These are phyloP conservation scores for Acipenser oxyrinchus DNA, from an alignment of 2,797 vertebrate species.

Conservation along the genomic window DNA sequence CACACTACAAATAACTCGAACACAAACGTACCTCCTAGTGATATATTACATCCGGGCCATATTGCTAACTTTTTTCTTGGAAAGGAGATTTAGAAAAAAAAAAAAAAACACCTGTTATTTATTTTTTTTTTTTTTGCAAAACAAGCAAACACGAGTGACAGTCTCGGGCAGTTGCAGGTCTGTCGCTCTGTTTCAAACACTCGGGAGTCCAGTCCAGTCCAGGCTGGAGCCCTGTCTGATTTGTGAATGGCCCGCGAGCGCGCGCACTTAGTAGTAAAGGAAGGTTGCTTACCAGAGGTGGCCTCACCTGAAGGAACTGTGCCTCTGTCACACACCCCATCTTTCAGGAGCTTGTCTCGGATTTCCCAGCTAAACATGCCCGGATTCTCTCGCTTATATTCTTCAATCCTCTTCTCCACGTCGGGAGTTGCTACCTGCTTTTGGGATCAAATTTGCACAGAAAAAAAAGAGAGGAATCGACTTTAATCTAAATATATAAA, in stretches of 20 bases:
- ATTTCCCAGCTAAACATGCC: constrained; percentile 99
- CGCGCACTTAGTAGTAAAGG: constrained; percentile 36
- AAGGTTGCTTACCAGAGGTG: constrained; percentile 69
- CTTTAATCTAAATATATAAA: constrained; percentile 11
- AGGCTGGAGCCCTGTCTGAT: neutral
- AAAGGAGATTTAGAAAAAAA: neutral
- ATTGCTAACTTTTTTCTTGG: too few species aligned
- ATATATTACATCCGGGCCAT: too few species aligned
- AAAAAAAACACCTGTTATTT: neutral
- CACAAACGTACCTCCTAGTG: too few species aligned
- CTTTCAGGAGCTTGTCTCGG: constrained; percentile 91
- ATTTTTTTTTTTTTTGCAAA: neutral
- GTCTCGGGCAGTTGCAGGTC: neutral
- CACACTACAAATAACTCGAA: too few species aligned
- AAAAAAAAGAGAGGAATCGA: constrained; percentile 8
- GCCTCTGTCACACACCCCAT: constrained; percentile 93
- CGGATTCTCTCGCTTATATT: constrained; percentile 92
- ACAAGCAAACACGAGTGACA: neutral
- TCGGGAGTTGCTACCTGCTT: constrained; percentile 98
- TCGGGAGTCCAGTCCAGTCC: neutral
- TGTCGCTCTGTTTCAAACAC: neutral
- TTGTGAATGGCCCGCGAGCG: neutral
- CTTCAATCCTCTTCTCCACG: constrained; percentile 95
- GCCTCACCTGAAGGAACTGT: constrained; percentile 98
- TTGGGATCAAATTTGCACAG: constrained; percentile 44